Conservation (phyloP, 2,888 invertebrate genomes). For the Neoitamus cyanurus region DNA sequence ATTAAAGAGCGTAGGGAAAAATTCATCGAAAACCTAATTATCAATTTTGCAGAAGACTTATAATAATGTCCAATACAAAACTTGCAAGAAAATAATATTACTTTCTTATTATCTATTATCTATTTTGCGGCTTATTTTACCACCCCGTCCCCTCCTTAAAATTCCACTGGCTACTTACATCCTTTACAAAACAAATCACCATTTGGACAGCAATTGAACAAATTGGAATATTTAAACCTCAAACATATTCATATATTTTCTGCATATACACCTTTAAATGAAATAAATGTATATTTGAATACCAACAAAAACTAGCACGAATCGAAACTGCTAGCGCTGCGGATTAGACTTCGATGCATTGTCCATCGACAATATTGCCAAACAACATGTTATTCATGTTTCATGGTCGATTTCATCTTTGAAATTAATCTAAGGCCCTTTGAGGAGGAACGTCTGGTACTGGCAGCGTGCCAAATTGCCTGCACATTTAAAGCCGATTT, state of each 20-base stretch:
- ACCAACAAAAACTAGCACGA: neutral
- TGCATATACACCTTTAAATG: too few species aligned
- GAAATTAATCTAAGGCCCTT: neutral
- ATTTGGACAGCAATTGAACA: too few species aligned
- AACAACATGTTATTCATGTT: neutral
- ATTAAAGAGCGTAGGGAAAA: too few species aligned
- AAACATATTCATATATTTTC: neutral
- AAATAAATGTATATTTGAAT: neutral
- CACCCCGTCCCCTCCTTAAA: too few species aligned
- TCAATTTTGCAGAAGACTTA: too few species aligned
- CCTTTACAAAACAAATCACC: too few species aligned
- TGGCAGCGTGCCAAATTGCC: neutral
- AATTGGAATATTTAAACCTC: neutral
- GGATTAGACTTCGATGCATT: neutral
- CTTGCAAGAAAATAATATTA: too few species aligned
- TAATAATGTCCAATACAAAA: too few species aligned
- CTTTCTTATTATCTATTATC: too few species aligned
- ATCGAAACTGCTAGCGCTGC: neutral
- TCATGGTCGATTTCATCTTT: conserved; percentile 1
- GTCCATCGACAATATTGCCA: neutral
- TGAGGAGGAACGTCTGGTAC: neutral
- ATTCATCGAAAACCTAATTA: too few species aligned
- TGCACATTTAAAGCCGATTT: neutral
- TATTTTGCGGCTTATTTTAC: too few species aligned
- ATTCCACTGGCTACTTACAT: too few species aligned